Base-by-base conservation (phyloP, 2,888 invertebrate species). In the Monochamus alternatus region DNA sequence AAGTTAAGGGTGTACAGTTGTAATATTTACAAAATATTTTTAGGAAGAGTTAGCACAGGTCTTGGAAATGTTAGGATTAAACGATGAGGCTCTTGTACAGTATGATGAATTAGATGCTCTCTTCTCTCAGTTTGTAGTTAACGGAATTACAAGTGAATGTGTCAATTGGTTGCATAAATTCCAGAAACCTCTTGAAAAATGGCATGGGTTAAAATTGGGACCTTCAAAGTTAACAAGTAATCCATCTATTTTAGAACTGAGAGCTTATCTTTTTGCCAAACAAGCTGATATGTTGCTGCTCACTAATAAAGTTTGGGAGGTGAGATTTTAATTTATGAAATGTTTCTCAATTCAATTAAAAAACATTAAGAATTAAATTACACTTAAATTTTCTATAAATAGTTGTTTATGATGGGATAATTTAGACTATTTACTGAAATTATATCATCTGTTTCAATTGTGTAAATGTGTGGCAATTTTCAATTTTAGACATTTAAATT, bases 61-160 rank as follows among this genome's bases (percentile, higher is more conserved):
- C 80, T 92, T 97, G 84, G 97, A 98, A 91, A 97, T 97, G 95
- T 90, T 98, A 81, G 97, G 97, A 74, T 91, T 98, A 80, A 94
- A 96, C 86, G 97, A 98, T 81, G 98, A 98, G 90, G 97, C 98
- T 12, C 90, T 98, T 81, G 96, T 98, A 73, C 98, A 98, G 87
- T 99, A 98, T 88, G 98, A 98, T 88, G 98, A 98, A 90, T 90
- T 99, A 85, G 98, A 98, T 90, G 98, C 98, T 67, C 92, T 98
- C 82, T 98, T 98, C 89, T 97, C 98, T 2, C 98, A 98, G 90
- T 98, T 98, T 90, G 95, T 98, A 73, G 94, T 97, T 81, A 81
- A 81, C 32, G 96, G 97, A n/a, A 95, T 95, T 85, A 93, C 95
- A 80, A 95, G 96, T 77, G 97, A 96, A 85, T 94, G 94, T 85